phyloP scores from a whole-genome alignment of 2,888 invertebrate species.

The Xestia c-nigrum region DNA sequence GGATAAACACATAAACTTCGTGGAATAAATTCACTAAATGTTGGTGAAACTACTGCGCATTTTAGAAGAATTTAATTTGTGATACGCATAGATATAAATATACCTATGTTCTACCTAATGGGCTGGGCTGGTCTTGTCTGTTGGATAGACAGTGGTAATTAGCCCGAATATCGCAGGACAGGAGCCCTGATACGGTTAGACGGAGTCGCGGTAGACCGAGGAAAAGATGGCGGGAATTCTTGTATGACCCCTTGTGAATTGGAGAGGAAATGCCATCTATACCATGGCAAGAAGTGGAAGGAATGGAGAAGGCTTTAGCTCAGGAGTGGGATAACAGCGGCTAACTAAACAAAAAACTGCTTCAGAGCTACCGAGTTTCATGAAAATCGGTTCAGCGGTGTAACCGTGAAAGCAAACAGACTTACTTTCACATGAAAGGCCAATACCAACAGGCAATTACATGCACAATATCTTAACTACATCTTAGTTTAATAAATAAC shows the following conservation, averaged over 20 bases:
- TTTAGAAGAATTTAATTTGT: neutral
- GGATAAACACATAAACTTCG: neutral
- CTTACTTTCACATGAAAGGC: neutral
- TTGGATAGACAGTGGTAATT: no score
- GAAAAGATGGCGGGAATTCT: no score
- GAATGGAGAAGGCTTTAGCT: no score
- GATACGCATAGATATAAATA: neutral
- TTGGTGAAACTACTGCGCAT: neutral
- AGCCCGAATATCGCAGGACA: no score
- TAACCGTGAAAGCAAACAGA: neutral
- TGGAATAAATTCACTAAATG: neutral
- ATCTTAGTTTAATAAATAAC: conserved; percentile 22
- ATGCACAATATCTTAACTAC: neutral
- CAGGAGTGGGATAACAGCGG: no score
- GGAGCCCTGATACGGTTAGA: no score
- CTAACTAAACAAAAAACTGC: neutral
- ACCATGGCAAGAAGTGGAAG: no score
- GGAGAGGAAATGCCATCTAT: no score
- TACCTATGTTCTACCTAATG: neutral
- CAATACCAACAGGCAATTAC: neutral
- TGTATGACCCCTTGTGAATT: no score
- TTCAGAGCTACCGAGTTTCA: neutral
- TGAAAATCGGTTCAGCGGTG: neutral
- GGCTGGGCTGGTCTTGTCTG: no score
- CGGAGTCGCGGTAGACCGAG: no score